These are phyloP conservation scores for Acanthisitta chloris DNA, from an alignment of 2,113 vertebrate genomes.

Conservation along the genomic window DNA sequence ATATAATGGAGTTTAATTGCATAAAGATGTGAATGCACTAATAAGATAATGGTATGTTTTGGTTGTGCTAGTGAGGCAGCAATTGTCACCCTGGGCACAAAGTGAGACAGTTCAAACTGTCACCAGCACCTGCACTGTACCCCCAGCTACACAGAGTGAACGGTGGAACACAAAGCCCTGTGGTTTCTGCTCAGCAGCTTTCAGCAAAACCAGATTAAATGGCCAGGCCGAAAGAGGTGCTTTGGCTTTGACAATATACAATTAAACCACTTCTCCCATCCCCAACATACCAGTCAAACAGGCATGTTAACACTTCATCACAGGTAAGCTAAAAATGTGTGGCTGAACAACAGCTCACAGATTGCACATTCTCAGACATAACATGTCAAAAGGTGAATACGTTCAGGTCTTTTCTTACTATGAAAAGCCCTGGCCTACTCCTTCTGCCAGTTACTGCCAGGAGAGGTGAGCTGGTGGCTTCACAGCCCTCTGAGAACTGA, in stretches of 20 bases:
- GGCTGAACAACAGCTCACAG: not conserved
- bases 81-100: constrained; percentile 25
- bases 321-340: constrained; percentile 1
- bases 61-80: constrained; percentile 8
- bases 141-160: constrained; percentile 38
- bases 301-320: constrained; percentile 42
- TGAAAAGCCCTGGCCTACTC: not conserved
- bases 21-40: constrained; percentile 14
- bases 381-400: not conserved
- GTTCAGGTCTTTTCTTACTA: not conserved
- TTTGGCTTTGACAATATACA: constrained; percentile 40
- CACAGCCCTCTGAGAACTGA: not conserved
- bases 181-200: constrained; percentile 8
- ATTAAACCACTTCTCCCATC: constrained; percentile 34
- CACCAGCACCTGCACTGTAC: constrained; percentile 59
- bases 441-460: not conserved
- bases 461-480: not conserved
- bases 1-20: not conserved
- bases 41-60: constrained; percentile 24
- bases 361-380: not conserved
- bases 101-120: constrained; percentile 49
- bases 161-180: constrained; percentile 21
- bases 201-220: constrained; percentile 57
- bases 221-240: constrained; percentile 8
- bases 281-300: not conserved